Percentiles rank a stretch among this genome's conserved stretches.
These are phyloP conservation scores for Trematomus loennbergii DNA, from an alignment of 2,113 vertebrate species.

Conservation along the genomic window DNA sequence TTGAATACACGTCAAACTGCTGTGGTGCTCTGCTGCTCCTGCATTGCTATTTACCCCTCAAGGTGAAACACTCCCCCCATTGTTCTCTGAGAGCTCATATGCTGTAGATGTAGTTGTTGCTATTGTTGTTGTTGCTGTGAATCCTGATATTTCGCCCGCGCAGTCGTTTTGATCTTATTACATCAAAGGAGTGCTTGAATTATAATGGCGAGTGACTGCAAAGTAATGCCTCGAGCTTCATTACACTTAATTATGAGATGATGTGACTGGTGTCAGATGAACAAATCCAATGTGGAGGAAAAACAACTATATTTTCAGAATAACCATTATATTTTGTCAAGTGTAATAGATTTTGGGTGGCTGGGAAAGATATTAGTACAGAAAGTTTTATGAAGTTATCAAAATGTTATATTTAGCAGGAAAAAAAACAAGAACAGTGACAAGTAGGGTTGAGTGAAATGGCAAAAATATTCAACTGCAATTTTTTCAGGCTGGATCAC, in stretches of 20 bases:
- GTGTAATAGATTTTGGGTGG: constrained; percentile 7
- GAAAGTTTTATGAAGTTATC: constrained; percentile 3
- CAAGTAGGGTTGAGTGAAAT: neutral
- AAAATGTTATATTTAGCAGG: constrained; percentile 6
- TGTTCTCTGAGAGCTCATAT: constrained; percentile 60
- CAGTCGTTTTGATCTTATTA: constrained; percentile 69
- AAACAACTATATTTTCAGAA: constrained; percentile 9
- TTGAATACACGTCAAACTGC: constrained; percentile 33
- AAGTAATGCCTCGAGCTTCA: constrained; percentile 57
- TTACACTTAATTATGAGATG: constrained; percentile 66
- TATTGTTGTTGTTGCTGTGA: constrained; percentile 55
- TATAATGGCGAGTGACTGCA: constrained; percentile 42
- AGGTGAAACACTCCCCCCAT: constrained; percentile 57
- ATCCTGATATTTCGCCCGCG: constrained; percentile 55
- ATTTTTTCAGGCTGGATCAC: too few species aligned
- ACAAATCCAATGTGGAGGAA: constrained; percentile 31
- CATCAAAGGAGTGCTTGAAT: constrained; percentile 66
- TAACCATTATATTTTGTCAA: constrained; percentile 20
- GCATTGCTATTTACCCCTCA: constrained; percentile 64
- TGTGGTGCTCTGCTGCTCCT: neutral
- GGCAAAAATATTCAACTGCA: too few species aligned
- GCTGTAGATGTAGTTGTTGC: constrained; percentile 59
- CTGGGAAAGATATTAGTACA: neutral
- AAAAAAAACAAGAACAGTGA: constrained; percentile 6
- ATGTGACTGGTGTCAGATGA: constrained; percentile 53